Base-by-base conservation (phyloP, 2,797 vertebrate species). In the Ficedula albicollis region DNA sequence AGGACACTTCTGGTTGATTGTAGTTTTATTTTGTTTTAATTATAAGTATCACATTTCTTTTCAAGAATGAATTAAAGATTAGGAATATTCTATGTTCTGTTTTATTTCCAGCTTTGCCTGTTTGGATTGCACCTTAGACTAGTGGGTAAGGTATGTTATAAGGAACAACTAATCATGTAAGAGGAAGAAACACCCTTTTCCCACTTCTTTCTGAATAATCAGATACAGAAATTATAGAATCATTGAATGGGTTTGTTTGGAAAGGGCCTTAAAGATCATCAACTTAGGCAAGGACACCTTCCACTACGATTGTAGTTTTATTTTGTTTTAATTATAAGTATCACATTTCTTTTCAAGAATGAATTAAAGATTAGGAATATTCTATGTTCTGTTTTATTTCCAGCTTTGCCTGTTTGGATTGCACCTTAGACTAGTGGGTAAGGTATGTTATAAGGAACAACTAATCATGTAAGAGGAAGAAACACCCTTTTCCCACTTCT, bases 401-500 rank as follows among this genome's bases (percentile, higher is more conserved):
- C 20, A 72, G 11, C 75, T 78, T 76, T 91, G 5, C 8, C 26
- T 59, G n/a, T 41, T 30, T 68, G 34, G 15, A 72, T 44, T 72
- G 6, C 0, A 0, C 15, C 3, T 70, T 83, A 79, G 20, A 52
- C 12, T 21, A 32, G 15, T 1, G 3, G 13, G 6, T 32, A 69
- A 27, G 2, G 3, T 82, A 34, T 25, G 5, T 29, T 43, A 46
- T 13, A 70, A 60, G 11, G 10, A n/a, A 25, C 20, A 70, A 39
- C 1, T 2, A 41, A 27, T 41, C 4, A 14, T 15, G 7, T 34
- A 49, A 74, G 32, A 48, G 67, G 23, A 77, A 43, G 43, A 87
- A 93, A 79, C 1, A 1, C 1, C 5, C 3, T 69, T 84, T 82
- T 20, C 21, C 23, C 20, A 43, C 6, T 87, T 69, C 27, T 32